These are phyloP conservation scores for Calephelis perditalis DNA, from an alignment of 2,888 invertebrate genomes.

Conservation along the genomic window DNA sequence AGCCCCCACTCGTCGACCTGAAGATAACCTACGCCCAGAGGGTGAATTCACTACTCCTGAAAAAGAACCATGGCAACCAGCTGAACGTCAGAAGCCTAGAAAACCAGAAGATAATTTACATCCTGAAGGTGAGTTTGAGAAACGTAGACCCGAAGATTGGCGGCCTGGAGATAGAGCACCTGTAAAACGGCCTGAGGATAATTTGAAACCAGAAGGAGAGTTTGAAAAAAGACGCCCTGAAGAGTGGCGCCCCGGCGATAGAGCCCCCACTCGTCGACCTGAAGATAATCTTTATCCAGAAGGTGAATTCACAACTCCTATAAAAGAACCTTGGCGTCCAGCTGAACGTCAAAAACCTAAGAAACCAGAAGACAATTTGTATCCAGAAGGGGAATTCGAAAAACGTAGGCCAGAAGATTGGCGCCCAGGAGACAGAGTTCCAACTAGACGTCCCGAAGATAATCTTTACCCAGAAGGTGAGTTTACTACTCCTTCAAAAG, in stretches of 20 bases:
- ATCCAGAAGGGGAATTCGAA: slow-evolving; percentile 64
- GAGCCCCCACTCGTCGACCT: slow-evolving; percentile 72
- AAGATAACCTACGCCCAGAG: slow-evolving; percentile 55
- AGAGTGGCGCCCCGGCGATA: slow-evolving; percentile 71
- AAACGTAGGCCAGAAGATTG: too few species aligned
- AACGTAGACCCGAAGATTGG: slow-evolving; percentile 68
- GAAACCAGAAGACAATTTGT: slow-evolving; percentile 33
- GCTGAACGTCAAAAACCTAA: slow-evolving; percentile 54
- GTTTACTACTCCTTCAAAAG: slow-evolving; percentile 59
- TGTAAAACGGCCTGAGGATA: slow-evolving; percentile 64
- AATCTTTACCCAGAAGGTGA: slow-evolving; percentile 76
- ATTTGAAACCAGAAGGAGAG: slow-evolving; percentile 75
- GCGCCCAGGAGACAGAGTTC: too few species aligned
- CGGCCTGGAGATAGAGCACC: slow-evolving; percentile 51
- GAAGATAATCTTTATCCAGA: slow-evolving; percentile 56
- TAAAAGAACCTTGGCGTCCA: slow-evolving; percentile 44
- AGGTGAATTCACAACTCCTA: slow-evolving; percentile 32
- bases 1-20: slow-evolving; percentile 40
- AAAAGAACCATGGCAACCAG: slow-evolving; percentile 39
- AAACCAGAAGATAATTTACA: slow-evolving; percentile 60
- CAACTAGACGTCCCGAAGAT: slow-evolving; percentile 46
- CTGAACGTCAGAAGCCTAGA: slow-evolving; percentile 47
- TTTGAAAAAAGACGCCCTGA: slow-evolving; percentile 63
- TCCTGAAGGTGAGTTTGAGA: slow-evolving; percentile 79
- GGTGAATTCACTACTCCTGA: slow-evolving; percentile 61